Base-by-base conservation (phyloP, 1,140 invertebrate genomes). In the Nixonia krombeini region DNA sequence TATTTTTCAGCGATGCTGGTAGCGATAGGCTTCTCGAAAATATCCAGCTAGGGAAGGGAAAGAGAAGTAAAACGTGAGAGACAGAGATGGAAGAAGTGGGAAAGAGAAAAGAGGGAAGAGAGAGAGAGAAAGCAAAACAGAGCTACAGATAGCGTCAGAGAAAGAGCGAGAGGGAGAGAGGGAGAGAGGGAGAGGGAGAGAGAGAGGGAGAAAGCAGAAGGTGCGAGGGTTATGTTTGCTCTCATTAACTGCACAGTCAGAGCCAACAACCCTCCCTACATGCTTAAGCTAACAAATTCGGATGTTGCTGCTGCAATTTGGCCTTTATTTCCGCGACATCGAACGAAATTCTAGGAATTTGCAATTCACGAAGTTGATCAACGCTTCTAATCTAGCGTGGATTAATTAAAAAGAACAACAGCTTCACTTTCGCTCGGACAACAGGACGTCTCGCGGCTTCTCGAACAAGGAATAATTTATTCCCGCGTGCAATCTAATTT, bases 221-320 rank as follows among this genome's bases (percentile, higher is more conserved):
- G 25, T 18, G 26, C 52, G 41, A 58, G 59, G 33, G 40, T 42
- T 46, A 50, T 76, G 66, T 76, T 74, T 74, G 68, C 72, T 67
- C 67, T 74, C 74, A 74, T 76, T 74, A 74, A 70, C 67, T 71
- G 65, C 59, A 66, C 66, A 66, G 53, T 63, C 55, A 51, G 61
- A 73, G 59, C 58, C 53, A 68, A 66, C 66, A 67, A 67, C 61
- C 42, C 45, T 57, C 56, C 59, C 35, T 52, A 44, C 49, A 64
- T 69, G 61, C 42, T 69, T 29, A 42, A 41, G 44, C 70, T 63
- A 67, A 74, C 68, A 68, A 72, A 70, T 72, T 70, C 42, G 45
- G 65, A 65, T 40, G 41, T 46, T 42, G 61, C 47, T 67, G 15
- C 47, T 37, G 61, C 64, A 57, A 64, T 59, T 57, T 47, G 28